phyloP scores from a whole-genome alignment of 2,797 vertebrate genomes.

The Chrosomus eos region DNA sequence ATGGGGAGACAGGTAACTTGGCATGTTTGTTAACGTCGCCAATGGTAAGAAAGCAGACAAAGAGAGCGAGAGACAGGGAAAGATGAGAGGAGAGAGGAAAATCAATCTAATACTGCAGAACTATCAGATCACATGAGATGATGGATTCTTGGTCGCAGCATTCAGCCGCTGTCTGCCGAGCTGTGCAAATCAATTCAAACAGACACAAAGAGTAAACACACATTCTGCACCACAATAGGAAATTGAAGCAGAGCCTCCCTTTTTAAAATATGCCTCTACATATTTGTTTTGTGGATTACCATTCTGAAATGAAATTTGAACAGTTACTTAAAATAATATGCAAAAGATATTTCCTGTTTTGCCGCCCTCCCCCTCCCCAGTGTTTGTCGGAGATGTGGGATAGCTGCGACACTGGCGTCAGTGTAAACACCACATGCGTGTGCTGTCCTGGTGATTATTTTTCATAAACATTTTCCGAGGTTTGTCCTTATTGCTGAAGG shows the following conservation, averaged over 20 bases:
- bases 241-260: slow-evolving; percentile 81
- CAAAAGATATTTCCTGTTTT: slow-evolving; percentile 84
- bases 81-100: slow-evolving; percentile 68
- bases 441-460: slow-evolving; percentile 81
- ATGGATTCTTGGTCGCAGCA: slow-evolving; percentile 90
- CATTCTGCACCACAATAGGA: slow-evolving; percentile 82
- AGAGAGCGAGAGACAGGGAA: slow-evolving; percentile 58
- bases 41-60: slow-evolving; percentile 72
- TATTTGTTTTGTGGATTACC: slow-evolving; percentile 89
- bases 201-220: slow-evolving; percentile 90
- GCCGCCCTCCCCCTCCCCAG: slow-evolving; percentile 58
- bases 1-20: slow-evolving; percentile 77
- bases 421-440: slow-evolving; percentile 78
- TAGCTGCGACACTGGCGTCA: slow-evolving; percentile 70
- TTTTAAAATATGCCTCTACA: slow-evolving; percentile 82
- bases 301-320: slow-evolving; percentile 87
- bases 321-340: slow-evolving; percentile 90
- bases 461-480: slow-evolving; percentile 79
- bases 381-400: slow-evolving; percentile 79
- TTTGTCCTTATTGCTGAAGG: slow-evolving; percentile 79
- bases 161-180: slow-evolving; percentile 89
- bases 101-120: slow-evolving; percentile 90
- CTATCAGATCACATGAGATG: slow-evolving; percentile 93
- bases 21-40: slow-evolving; percentile 87
- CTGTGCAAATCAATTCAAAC: slow-evolving; percentile 93